phyloP scores from a whole-genome alignment of 1,140 invertebrate species.

The Apocrypta bakeri region DNA sequence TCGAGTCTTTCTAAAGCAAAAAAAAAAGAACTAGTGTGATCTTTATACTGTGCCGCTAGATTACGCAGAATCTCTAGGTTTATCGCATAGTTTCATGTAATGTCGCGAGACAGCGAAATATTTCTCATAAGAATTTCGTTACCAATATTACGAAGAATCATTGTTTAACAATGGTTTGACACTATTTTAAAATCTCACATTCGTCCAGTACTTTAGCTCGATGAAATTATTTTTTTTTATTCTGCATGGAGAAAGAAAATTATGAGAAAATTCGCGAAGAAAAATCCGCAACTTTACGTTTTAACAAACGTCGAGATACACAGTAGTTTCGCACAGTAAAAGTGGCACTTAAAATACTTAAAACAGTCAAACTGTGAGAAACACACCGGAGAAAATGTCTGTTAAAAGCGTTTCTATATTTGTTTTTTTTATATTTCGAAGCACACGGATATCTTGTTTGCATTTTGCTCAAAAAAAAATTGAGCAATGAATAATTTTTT shows the following conservation, averaged over 20 bases:
- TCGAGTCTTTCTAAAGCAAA: not conserved
- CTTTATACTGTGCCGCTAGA: not conserved
- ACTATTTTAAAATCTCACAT: not conserved
- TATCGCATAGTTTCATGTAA: not conserved
- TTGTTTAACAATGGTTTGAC: slow-evolving; percentile 27
- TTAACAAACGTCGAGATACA: not conserved
- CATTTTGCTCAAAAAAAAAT: not conserved
- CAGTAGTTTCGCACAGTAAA: not conserved
- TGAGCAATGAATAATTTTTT: not conserved
- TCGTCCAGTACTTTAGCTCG: not conserved
- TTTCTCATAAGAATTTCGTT: slow-evolving; percentile 19
- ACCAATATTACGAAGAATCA: not conserved
- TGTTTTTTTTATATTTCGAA: not conserved
- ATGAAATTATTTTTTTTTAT: not conserved
- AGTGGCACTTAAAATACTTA: slow-evolving; percentile 35
- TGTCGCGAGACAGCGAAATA: not conserved
- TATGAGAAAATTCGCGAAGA: slow-evolving; percentile 4
- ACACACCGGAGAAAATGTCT: not conserved
- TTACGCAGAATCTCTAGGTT: not conserved
- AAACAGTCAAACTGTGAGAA: not conserved
- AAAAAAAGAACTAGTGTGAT: not conserved
- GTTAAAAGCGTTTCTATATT: slow-evolving; percentile 10
- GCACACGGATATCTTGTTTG: not conserved
- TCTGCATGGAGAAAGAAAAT: not conserved
- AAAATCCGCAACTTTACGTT: not conserved